These are phyloP conservation scores for Sinhomidia bicolor DNA, from an alignment of 2,888 invertebrate species.

Conservation along the genomic window DNA sequence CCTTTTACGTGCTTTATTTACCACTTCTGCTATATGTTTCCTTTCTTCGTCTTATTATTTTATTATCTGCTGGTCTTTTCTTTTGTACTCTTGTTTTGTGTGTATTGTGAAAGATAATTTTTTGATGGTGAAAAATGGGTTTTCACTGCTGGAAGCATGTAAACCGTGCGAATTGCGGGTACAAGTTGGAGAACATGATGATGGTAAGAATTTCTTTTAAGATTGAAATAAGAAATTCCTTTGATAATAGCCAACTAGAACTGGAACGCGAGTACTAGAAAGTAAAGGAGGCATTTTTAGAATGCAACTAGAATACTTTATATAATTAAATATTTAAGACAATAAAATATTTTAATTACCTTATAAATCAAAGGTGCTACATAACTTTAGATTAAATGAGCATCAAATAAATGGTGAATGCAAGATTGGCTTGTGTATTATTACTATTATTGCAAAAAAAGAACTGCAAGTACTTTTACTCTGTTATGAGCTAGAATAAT, in stretches of 20 bases:
- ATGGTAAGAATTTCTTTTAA: not conserved
- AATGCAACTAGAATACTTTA: not conserved
- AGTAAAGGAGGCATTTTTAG: not conserved
- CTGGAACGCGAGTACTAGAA: not conserved
- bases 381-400: not conserved
- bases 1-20: slow-evolving; percentile 47
- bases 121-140: slow-evolving; percentile 73
- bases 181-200: slow-evolving; percentile 10
- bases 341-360: slow-evolving; percentile 15
- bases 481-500: too few species aligned
- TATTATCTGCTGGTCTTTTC: slow-evolving; percentile 34
- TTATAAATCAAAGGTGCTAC: slow-evolving; percentile 8
- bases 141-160: slow-evolving; percentile 71
- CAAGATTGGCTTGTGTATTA: not conserved
- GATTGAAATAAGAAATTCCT: slow-evolving; percentile 19
- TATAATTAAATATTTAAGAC: not conserved
- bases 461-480: too few species aligned
- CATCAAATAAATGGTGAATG: not conserved
- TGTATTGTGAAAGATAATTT: slow-evolving; percentile 33
- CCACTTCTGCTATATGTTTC: slow-evolving; percentile 43
- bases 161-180: slow-evolving; percentile 66
- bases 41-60: too few species aligned
- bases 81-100: slow-evolving; percentile 50
- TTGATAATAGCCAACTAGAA: slow-evolving; percentile 14
- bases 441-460: too few species aligned